phyloP scores from a whole-genome alignment of 2,797 vertebrate genomes.

The Aeoliscus strigatus region DNA sequence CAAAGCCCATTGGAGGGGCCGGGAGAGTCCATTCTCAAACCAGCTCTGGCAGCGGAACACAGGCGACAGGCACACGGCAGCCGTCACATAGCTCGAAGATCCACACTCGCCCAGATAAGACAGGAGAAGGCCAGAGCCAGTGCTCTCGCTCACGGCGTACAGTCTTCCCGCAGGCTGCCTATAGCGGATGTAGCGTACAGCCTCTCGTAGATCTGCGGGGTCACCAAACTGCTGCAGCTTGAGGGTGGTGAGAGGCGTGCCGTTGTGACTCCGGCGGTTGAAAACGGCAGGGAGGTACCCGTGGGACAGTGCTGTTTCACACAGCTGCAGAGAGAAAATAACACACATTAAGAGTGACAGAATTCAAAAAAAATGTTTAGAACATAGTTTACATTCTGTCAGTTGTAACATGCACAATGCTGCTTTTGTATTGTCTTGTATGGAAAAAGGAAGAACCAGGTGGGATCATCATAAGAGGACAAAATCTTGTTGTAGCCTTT shows the following conservation, averaged over 20 bases:
- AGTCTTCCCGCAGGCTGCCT: slow-evolving; percentile 75
- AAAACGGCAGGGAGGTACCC: slow-evolving; percentile 83
- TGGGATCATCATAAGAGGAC: slow-evolving; percentile 9
- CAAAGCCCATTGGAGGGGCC: slow-evolving; percentile 72
- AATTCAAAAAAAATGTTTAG: slow-evolving; percentile 20
- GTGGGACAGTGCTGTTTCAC: slow-evolving; percentile 73
- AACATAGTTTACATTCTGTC: slow-evolving; percentile 12
- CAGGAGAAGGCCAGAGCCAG: slow-evolving; percentile 79
- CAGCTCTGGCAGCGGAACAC: slow-evolving; percentile 81
- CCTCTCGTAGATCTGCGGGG: slow-evolving; percentile 78
- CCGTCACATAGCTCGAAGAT: slow-evolving; percentile 81
- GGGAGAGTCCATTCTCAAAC: slow-evolving; percentile 77
- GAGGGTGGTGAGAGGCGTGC: slow-evolving; percentile 75
- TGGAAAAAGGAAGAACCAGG: slow-evolving; percentile 21
- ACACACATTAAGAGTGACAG: slow-evolving; percentile 3
- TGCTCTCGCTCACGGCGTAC: slow-evolving; percentile 81
- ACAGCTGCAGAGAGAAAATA: slow-evolving; percentile 68
- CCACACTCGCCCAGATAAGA: slow-evolving; percentile 85
- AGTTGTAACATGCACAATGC: slow-evolving; percentile 3
- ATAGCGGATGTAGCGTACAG: slow-evolving; percentile 79
- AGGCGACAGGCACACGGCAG: slow-evolving; percentile 80
- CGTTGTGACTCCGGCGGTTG: slow-evolving; percentile 81
- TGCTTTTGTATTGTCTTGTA: slow-evolving; percentile 19
- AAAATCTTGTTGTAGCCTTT: no score
- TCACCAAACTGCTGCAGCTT: slow-evolving; percentile 83